Base-by-base conservation (phyloP, 1,140 invertebrate species). In the Trichonephila clavipes region DNA sequence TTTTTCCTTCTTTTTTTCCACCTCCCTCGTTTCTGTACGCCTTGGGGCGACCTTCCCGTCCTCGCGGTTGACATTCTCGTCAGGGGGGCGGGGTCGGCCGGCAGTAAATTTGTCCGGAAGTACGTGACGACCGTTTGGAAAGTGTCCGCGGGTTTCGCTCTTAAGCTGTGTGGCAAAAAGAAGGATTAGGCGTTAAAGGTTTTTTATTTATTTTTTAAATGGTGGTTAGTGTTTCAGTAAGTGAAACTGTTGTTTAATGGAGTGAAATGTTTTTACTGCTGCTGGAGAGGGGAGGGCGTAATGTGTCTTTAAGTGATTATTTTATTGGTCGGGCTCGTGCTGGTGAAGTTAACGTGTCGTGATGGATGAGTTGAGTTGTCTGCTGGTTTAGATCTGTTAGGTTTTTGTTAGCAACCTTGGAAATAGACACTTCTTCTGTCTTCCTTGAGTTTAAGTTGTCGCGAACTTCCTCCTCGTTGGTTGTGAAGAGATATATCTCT, bases 81-180 rank as follows among this genome's bases (percentile, higher is more conserved):
- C 28, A 69, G 64, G 69, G 66, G 69, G 69, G 28, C 69, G 69
- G 24, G 69, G 28, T 28, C 24, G 10, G 28, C 28, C 14, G 69
- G 69, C 69, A 77, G 24, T 77, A 28, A 28, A 77, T 77, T 77
- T 77, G 69, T 77, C 69, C 69, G 69, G 69, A 77, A 77, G 69
- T 77, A 77, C 69, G 69, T 77, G 69, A 28, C 34, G 64, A 24
- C 64, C 21, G n/a, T 69, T 69, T 24, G 24, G 24, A 24, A 66
- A 69, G 21, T 77, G 69, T 28, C 28, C 14, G 34, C 24, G 34
- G 28, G 24, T 77, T 77, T 34, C 14, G n/a, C 64, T 69, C 7
- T 51, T 51, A 51, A 51, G 44, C 44, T 51, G 44, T 51, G 44
- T 51, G 24, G n/a, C 21, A 14, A 77, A 34, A 28, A 28, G 69